phyloP scores from a whole-genome alignment of 2,888 invertebrate species.

The Acanthoscelides obtectus region DNA sequence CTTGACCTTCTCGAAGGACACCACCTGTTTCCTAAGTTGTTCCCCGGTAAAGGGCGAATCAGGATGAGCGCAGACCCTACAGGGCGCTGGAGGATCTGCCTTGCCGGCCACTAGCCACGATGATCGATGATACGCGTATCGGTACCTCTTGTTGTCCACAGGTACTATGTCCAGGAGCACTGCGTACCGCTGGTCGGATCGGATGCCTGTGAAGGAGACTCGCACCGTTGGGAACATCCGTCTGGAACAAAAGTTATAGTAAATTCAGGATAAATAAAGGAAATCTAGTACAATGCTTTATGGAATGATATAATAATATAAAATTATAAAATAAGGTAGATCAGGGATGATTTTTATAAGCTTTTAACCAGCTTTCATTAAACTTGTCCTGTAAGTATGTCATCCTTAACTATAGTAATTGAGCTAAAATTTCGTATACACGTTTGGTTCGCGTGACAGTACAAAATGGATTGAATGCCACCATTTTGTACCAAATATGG shows the following conservation, averaged over 20 bases:
- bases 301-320: too few relatives aligned
- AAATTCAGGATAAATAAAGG: too few relatives aligned
- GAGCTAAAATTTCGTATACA: too few relatives aligned
- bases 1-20: constrained; percentile 97
- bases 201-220: constrained; percentile 84
- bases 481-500: too few relatives aligned
- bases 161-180: constrained; percentile 96
- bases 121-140: constrained; percentile 97
- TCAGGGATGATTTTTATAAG: too few relatives aligned
- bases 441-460: too few relatives aligned
- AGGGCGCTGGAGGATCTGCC: constrained; percentile 93
- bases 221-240: constrained; percentile 98
- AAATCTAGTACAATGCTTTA: too few relatives aligned
- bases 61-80: constrained; percentile 91
- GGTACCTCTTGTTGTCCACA: constrained; percentile 92
- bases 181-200: constrained; percentile 80
- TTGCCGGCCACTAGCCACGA: constrained; percentile 98
- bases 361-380: too few relatives aligned
- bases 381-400: too few relatives aligned
- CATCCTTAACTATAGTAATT: too few relatives aligned
- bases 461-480: too few relatives aligned
- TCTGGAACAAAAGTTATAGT: constrained; percentile 62
- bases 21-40: constrained; percentile 92
- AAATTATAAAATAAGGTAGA: too few relatives aligned
- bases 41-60: constrained; percentile 95